Evolutionary conservation across 2,113 vertebrate genomes (phyloP), one percentile per base, ranked within the genome.

Genomic region (Alosa alosa): DNA sequence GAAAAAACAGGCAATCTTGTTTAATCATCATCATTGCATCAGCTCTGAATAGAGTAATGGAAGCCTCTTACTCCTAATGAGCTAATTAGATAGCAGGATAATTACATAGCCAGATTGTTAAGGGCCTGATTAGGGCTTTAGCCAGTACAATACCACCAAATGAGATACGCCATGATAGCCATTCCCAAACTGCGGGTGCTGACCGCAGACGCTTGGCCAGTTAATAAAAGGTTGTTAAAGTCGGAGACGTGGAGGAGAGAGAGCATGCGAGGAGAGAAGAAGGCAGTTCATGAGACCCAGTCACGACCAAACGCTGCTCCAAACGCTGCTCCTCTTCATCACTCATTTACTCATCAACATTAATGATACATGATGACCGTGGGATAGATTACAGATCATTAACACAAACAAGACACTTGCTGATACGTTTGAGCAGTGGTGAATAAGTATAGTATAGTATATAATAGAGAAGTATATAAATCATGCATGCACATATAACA

Each of bases 41-140:
- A 72, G 47, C 88, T 81, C 41, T 82, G 81, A 86, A 20, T 7
- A 84, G 89, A 90, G 87, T 91, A 88, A 91, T 89, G 81, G 83
- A 41, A 44, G 81, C 82, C 85, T 86, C 91, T 89, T 88, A 84
- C 82, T 11, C 52, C 68, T 84, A 50, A 84, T 86, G 41, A 81
- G 64, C 82, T 88, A 85, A 88, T 87, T 88, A 88, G 83, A 81
- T 36, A 64, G 36, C 52, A 88, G 88, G 85, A 89, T 91, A 93
- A 92, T 93, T 88, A 90, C 86, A 86, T 88, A 86, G 90, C 90
- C 84, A 88, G 86, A 87, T 90, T 92, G 86, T 92, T 89, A 87
- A 90, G 88, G 55, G 83, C 22, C 89, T 92, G 88, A 91, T 87
- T 86, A 89, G 86, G 39, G 13, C 10, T 31, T 39, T 41, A 18